Evolutionary conservation across 2,888 invertebrate species (phyloP), one percentile per base, ranked within the genome.

Genomic region (Eristalinus sepulchralis): DNA sequence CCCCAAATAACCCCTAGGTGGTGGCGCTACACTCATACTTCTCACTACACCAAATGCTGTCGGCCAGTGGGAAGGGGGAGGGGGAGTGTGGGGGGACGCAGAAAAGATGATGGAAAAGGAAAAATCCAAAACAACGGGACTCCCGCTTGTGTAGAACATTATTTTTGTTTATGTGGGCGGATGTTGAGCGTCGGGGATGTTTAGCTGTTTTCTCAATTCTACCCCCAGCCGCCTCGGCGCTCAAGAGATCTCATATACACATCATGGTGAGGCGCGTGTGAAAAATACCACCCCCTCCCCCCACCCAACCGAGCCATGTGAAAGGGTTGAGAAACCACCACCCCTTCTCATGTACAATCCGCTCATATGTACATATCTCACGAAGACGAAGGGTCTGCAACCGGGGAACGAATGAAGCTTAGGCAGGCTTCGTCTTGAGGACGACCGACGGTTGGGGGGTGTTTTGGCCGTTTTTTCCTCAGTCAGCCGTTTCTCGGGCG

Each of bases 141-240:
- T 13, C 27, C 36, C 68, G n/a, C 33, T 71, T 71, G 31, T 80
- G 72, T 68, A 63, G 63, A 77, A 62, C 17, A 81, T 81, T 73
- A 73, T 86, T 83, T 80, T 76, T 86, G 78, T 86, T 83, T 71
- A 85, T 81, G 75, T 82, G 79, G 82, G 82, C 83, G 86, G 82
- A 78, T 86, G 83, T 83, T 62, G 82, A 70, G 33, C 73, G 57
- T 9, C 13, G 57, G 76, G 76, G 76, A 34, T 78, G 81, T 70
- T 77, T 57, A 83, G 68, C 66, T 66, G 55, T 68, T 85, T 82
- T 78, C 31, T n/a, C 55, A 73, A 75, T 73, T 70, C 70, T 68
- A 10, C 34, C 17, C 33, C 39, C 59, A 47, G 60, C 47, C 53
- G 33, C 6, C 10, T 11, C n/a, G n/a, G n/a, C n/a, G n/a, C n/a